Evolutionary conservation across 2,888 invertebrate species (phyloP).

Genomic region (Xiphydria camelus): DNA sequence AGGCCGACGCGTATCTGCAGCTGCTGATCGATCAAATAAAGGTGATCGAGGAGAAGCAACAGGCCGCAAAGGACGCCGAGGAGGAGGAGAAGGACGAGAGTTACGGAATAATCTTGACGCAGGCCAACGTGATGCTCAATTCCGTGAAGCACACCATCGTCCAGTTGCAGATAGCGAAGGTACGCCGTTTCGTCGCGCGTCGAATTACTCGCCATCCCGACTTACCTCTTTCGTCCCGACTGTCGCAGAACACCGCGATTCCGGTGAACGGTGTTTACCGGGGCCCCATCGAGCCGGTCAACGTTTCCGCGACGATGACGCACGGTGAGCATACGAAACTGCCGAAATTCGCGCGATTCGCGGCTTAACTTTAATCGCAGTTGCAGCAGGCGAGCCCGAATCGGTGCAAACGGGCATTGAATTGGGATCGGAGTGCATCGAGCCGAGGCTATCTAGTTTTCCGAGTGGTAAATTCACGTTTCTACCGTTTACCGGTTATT

Average conservation of each 20-base stretch:
- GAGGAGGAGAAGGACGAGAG: constrained; percentile 40
- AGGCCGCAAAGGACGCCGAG: constrained; percentile 30
- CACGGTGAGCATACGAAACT: constrained; percentile 37
- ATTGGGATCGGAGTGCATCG: constrained; percentile 68
- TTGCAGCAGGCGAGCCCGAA: constrained; percentile 47
- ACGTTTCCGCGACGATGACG: constrained; percentile 44
- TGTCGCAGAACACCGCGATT: constrained; percentile 85
- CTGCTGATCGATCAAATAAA: constrained; percentile 91
- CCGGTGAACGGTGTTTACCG: constrained; percentile 89
- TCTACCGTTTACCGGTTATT: neutral
- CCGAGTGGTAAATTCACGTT: constrained; percentile 39
- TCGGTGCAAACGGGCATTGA: constrained; percentile 65
- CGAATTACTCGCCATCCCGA: too few relatives aligned
- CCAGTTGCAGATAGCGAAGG: constrained; percentile 96
- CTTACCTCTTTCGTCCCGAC: constrained; percentile 23
- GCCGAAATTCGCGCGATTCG: neutral
- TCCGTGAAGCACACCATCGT: constrained; percentile 98
- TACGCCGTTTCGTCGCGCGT: constrained; percentile 56
- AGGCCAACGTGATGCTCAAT: constrained; percentile 84
- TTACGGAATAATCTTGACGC: constrained; percentile 44
- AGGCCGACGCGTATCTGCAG: constrained; percentile 95
- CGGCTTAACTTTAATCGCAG: constrained; percentile 34
- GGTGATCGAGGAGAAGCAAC: constrained; percentile 60
- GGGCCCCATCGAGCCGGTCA: constrained; percentile 61
- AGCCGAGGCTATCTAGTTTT: constrained; percentile 52